Percentiles rank a stretch among this genome's conserved stretches.
phyloP scores from a whole-genome alignment of 2,113 vertebrate genomes.

The Tachysurus fulvidraco region DNA sequence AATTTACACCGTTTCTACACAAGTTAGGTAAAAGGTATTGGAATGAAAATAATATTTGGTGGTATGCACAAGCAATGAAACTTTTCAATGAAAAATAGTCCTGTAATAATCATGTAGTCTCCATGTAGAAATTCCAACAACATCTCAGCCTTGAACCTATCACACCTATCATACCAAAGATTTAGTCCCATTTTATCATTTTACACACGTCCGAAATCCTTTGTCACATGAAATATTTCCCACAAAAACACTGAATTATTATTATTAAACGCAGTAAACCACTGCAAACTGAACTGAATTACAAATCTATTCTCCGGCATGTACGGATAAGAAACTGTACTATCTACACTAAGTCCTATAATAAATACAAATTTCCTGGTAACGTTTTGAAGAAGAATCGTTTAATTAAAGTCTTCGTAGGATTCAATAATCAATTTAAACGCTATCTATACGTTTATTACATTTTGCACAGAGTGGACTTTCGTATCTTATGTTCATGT shows the following conservation, averaged over 20 bases:
- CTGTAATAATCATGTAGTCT: background rate
- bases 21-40: background rate
- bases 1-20: background rate
- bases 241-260: background rate
- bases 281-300: background rate
- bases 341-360: background rate
- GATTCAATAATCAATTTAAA: background rate
- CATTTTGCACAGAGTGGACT: background rate
- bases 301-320: background rate
- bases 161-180: too few species aligned
- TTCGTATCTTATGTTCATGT: background rate
- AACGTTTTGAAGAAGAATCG: background rate
- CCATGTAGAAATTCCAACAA: background rate
- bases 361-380: background rate
- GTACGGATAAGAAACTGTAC: background rate
- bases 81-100: background rate
- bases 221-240: background rate
- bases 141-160: background rate
- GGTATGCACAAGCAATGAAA: background rate
- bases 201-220: background rate
- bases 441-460: background rate
- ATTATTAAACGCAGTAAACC: background rate
- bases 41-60: background rate
- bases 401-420: background rate
- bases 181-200: background rate